These are phyloP conservation scores for Slavum lentiscoides DNA, from an alignment of 2,888 invertebrate genomes.

Conservation along the genomic window DNA sequence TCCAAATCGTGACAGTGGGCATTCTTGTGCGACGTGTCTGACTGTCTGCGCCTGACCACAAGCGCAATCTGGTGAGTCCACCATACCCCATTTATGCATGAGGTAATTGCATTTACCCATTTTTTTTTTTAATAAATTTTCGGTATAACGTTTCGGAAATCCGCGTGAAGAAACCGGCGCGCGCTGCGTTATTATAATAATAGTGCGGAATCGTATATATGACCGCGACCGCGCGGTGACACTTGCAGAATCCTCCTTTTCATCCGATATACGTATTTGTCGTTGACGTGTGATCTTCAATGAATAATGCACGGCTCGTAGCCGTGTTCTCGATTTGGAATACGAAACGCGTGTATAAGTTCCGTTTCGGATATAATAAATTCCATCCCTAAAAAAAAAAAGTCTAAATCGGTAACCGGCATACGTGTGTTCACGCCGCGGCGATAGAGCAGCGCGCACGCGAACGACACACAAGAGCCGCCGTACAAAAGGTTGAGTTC, in stretches of 20 bases:
- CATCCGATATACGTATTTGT: neutral
- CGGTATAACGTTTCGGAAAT: too few species aligned
- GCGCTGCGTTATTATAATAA: too few species aligned
- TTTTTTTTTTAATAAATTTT: too few species aligned
- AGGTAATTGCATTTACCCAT: too few species aligned
- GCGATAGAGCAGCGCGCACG: neutral
- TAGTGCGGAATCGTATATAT: neutral
- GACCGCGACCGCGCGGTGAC: neutral
- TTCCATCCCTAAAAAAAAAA: constrained; percentile 41
- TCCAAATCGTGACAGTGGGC: too few species aligned
- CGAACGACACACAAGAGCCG: constrained; percentile 8
- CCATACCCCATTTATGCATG: too few species aligned
- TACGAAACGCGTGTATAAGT: constrained; percentile 38
- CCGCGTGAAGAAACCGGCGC: too few species aligned
- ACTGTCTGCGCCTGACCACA: too few species aligned
- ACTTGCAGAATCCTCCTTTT: neutral
- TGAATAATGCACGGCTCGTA: constrained; percentile 40
- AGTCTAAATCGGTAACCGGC: constrained; percentile 25
- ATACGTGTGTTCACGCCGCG: neutral
- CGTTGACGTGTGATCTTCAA: constrained; percentile 43
- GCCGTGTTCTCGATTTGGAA: constrained; percentile 41
- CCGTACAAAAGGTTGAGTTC: constrained; percentile 43
- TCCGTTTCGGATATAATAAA: constrained; percentile 47
- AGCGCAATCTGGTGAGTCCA: too few species aligned
- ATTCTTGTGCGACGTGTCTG: too few species aligned